Percentiles rank a stretch among this genome's conserved stretches.
Evolutionary conservation across 2,888 invertebrate genomes (phyloP).

Genomic region (Calameuta filiformis): DNA sequence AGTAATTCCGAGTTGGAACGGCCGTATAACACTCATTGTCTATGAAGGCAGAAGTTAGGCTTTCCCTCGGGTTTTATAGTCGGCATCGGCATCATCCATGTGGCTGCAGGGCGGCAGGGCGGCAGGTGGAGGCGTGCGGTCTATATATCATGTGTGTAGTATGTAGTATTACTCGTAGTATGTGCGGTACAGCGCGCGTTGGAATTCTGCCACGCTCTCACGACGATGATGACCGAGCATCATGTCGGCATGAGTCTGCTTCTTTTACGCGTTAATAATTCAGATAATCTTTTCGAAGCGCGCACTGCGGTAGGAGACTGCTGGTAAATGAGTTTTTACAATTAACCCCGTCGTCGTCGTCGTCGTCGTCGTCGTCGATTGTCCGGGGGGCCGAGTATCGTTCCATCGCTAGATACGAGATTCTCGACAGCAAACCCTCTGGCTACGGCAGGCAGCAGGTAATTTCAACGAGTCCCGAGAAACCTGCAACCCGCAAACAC

Average conservation of each 20-base stretch:
- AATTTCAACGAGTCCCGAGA: too few species aligned
- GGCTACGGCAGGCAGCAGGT: too few species aligned
- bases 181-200: constrained; percentile 23
- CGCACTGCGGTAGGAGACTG: constrained; percentile 34
- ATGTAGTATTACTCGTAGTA: constrained; percentile 1
- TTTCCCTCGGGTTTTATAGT: constrained; percentile 49
- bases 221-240: constrained; percentile 53
- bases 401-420: too few species aligned
- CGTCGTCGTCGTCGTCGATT: too few species aligned
- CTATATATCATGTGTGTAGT: constrained; percentile 14
- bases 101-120: constrained; percentile 9
- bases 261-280: constrained; percentile 61
- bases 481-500: too few species aligned
- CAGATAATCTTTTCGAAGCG: constrained; percentile 55
- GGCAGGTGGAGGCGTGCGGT: constrained; percentile 51
- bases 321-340: constrained; percentile 57
- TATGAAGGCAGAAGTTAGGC: constrained; percentile 43
- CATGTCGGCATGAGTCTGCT: constrained; percentile 54
- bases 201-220: constrained; percentile 38
- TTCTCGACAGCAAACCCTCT: too few species aligned
- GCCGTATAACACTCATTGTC: constrained; percentile 31
- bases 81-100: constrained; percentile 24
- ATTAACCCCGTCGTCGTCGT: constrained; percentile 24
- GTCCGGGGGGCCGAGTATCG: too few species aligned
- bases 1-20: constrained; percentile 1